Base-by-base conservation (phyloP, 2,888 invertebrate species). In the Hoplodrina ambigua region DNA sequence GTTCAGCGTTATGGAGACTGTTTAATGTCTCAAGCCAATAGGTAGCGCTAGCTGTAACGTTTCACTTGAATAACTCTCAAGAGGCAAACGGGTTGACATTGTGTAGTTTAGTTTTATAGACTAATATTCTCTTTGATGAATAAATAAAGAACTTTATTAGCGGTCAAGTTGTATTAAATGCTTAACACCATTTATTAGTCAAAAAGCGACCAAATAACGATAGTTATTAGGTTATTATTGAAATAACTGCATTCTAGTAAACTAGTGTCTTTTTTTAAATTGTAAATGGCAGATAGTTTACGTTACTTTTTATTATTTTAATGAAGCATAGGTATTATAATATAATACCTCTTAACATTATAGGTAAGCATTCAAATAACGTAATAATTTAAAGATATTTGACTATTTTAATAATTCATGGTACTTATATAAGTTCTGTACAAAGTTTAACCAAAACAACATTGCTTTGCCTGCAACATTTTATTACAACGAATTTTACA, bases 1-100 rank as follows among this genome's bases (percentile, higher is more conserved):
- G 41, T 56, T 60, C 15, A 59, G 50, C 46, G 56, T 57, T 44
- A 54, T 64, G 25, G 44, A 66, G 62, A 61, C 25, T 20, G 44
- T 25, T 69, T 72, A 80, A 85, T 81, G 80, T 78, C 62, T 72
- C 63, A 63, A 76, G 75, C 65, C 75, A 81, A 81, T 74, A 81
- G 81, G 81, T 80, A 69, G 69, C 61, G 69, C 69, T 81, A 49
- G 69, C 44, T 52, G 69, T 76, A 49, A 58, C 69, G 54, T 60
- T 70, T 25, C 20, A 67, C 33, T 70, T 58, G 44, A 75, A 72
- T 63, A 50, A 56, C 53, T 54, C 55, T 59, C 41, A 37, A 54
- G 58, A 75, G 54, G 75, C 56, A 59, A 68, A 75, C 20, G 65
- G 37, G 59, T 54, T 66, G 50, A 60, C 37, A 62, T 63, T 76